These are phyloP conservation scores for Daphoenositta chrysoptera DNA, from an alignment of 2,113 vertebrate species.

Conservation along the genomic window DNA sequence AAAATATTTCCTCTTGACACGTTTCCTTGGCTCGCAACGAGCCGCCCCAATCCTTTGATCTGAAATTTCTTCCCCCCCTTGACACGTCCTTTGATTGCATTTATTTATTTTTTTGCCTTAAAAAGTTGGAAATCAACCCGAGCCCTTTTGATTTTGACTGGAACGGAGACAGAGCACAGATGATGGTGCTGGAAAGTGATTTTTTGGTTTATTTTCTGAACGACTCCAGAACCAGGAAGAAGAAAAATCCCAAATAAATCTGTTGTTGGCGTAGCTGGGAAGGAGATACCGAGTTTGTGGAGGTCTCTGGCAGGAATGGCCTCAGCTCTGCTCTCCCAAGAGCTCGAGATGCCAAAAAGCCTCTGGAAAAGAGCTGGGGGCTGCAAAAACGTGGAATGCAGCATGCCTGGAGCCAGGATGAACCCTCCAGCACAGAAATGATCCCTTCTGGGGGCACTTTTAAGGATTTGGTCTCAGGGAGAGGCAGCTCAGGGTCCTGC, in stretches of 20 bases:
- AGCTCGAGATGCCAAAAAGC: background rate
- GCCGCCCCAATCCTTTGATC: background rate
- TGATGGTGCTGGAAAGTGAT: background rate
- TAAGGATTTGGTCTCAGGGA: background rate
- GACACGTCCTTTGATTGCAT: background rate
- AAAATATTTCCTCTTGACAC: background rate
- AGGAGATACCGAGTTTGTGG: background rate
- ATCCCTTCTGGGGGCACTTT: background rate
- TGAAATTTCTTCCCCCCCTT: background rate
- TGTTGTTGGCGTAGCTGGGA: background rate
- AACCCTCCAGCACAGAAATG: background rate
- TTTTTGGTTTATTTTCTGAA: background rate
- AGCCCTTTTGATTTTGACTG: conserved; percentile 18
- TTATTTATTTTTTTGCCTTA: background rate
- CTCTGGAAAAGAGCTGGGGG: background rate
- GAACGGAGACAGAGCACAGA: background rate
- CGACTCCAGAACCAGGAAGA: background rate
- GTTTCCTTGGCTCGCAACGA: background rate
- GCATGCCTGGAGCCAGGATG: fast-evolving
- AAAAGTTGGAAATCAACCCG: conserved; percentile 22
- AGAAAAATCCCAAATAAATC: background rate
- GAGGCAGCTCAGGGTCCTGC: background rate
- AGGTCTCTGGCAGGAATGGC: background rate
- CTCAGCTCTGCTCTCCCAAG: background rate
- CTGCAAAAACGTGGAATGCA: background rate